Percentiles rank a stretch among this genome's conserved stretches.
Conservation (phyloP, 2,797 vertebrate species). For the Crocidura indochinensis region DNA sequence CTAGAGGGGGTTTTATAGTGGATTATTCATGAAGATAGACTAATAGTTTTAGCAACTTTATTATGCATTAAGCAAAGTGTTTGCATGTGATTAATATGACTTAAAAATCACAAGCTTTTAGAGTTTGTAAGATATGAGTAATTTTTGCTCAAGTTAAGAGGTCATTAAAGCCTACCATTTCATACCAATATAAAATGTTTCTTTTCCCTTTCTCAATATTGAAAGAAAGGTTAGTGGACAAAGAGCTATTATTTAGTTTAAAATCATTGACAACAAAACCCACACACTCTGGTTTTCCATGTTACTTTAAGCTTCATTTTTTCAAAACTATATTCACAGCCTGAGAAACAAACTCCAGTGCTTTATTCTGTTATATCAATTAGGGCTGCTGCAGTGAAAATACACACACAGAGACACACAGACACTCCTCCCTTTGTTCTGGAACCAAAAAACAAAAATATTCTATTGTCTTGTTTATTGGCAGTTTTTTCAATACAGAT, state of each 20-base stretch:
- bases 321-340: constrained; percentile 67
- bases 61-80: constrained; percentile 70
- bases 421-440: too few species aligned
- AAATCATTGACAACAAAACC: constrained; percentile 62
- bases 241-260: constrained; percentile 71
- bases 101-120: constrained; percentile 67
- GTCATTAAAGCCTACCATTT: constrained; percentile 61
- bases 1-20: constrained; percentile 23
- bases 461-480: too few species aligned
- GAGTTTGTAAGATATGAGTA: constrained; percentile 41
- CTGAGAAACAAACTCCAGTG: constrained; percentile 53
- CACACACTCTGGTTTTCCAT: background rate
- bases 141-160: constrained; percentile 65
- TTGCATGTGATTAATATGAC: constrained; percentile 63
- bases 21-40: background rate
- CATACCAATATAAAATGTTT: constrained; percentile 70
- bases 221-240: constrained; percentile 68
- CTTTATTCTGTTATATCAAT: background rate
- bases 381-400: too few species aligned
- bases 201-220: constrained; percentile 58
- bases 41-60: constrained; percentile 35
- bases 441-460: too few species aligned
- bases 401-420: too few species aligned
- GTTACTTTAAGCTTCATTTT: constrained; percentile 61
- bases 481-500: too few species aligned